Evolutionary conservation across 2,797 vertebrate species (phyloP), one percentile per base, ranked within the genome.

Genomic region (Gambelia wislizenii): DNA sequence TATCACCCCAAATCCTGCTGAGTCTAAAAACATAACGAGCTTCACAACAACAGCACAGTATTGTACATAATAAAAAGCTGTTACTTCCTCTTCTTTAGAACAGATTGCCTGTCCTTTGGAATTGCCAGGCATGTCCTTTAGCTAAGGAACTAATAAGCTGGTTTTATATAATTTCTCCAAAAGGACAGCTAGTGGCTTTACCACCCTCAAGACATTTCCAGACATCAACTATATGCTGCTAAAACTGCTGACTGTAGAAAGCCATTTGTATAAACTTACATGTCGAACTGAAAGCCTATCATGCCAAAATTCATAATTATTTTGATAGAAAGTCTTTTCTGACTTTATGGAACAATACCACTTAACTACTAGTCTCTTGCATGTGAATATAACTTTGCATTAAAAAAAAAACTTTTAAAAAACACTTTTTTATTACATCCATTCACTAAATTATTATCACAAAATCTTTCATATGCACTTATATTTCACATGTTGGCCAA

Each of bases 401-500:
- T 87, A 30, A 16, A 64, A 82, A 64, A 91, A 92, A 88, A 91
- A 87, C 6, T 2, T 6, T 84, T 27, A 54, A 72, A 72, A 81
- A 47, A n/a, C 59, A 44, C 13, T 22, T 67, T 54, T 78, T 69
- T 5, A 61, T 88, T 89, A 92, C 92, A 92, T 86, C 0, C n/a
- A 44, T 76, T 88, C 91, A 77, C 54, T 61, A 59, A 4, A 89
- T 52, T 78, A 78, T 80, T 49, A 91, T 94, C 33, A 47, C 75
- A 77, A 90, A 87, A 89, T 59, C 85, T 87, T 86, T 92, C 80
- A 91, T 49, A 85, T 49, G 89, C 91, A 54, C 25, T 94, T 95
- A 12, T 93, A 92, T 93, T 96, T 94, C 93, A 90, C 72, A 89
- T 83, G 93, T 90, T 30, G 89, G 93, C 93, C 93, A 90, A 89